Base-by-base conservation (phyloP, 1,140 invertebrate species). In the Stegodyphus mimosarum region DNA sequence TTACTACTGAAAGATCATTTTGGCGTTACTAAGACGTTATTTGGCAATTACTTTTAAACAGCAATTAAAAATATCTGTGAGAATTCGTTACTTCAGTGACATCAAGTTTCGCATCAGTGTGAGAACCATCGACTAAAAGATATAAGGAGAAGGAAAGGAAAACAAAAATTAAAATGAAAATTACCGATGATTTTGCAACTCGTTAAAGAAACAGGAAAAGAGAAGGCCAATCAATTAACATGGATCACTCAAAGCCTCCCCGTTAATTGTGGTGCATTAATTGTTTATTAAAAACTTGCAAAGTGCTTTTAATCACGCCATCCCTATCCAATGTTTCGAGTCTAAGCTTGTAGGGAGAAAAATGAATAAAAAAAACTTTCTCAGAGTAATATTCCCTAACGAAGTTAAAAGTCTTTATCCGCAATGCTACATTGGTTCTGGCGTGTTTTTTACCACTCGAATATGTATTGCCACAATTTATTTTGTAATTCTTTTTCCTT, bases 241-340 rank as follows among this genome's bases (percentile, higher is more conserved):
- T 15, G 15, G 11, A 49, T n/a, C 33, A 72, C 50, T 72, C 15
- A 49, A 15, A 48, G 4, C 5, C 9, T 55, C 48, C 33, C 5
- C 2, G 64, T 48, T 79, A 79, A 70, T 79, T 70, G n/a, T 11
- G 13, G 51, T 17, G 15, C 53, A 64, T 81, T 83, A 83, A 83
- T 83, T 83, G 71, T 66, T 73, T 83, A 74, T 83, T 83, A 73
- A 83, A 50, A 50, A 66, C 70, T 64, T 63, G 67, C 64, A 79
- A 79, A 70, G 67, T 52, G 64, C 51, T 67, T 79, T 79, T 79
- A 79, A 79, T 79, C 50, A 15, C 55, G 55, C 55, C 55, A 60
- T 60, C 55, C 55, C 55, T 33, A 33, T 33, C 33, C 33, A 33
- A 33, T 33, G 33, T 33, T 33, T 33, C 33, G 33, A 33, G 1